Percentiles rank a stretch among this genome's conserved stretches.
Evolutionary conservation across 2,113 vertebrate genomes (phyloP).

Genomic region (Aspiorhynchus laticeps): DNA sequence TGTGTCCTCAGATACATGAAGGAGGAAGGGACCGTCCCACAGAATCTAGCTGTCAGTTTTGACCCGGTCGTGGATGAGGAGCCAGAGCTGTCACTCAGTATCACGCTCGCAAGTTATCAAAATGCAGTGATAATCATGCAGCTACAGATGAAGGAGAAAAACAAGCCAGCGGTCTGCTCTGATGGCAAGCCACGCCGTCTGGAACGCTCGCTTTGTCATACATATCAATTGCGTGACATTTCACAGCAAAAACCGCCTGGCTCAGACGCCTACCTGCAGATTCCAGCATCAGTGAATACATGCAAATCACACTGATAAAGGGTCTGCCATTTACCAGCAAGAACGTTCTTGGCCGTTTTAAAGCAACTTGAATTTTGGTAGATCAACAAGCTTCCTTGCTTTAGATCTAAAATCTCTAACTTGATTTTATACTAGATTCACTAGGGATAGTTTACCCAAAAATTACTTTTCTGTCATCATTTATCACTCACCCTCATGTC

Average conservation of each 20-base stretch:
- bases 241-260: constrained; percentile 63
- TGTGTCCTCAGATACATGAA: constrained; percentile 45
- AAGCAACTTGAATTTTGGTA: not conserved
- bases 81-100: constrained; percentile 70
- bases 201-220: constrained; percentile 60
- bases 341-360: not conserved
- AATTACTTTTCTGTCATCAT: not conserved
- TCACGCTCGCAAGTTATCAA: constrained; percentile 66
- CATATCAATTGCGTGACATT: constrained; percentile 66
- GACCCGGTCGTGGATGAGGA: constrained; percentile 57
- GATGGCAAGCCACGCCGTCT: constrained; percentile 60
- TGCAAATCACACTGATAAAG: constrained; percentile 17
- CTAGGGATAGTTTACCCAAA: not conserved
- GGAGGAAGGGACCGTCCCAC: constrained; percentile 49
- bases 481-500: not conserved
- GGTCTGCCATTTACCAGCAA: constrained; percentile 2
- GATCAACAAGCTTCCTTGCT: not conserved
- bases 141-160: constrained; percentile 59
- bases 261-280: constrained; percentile 45
- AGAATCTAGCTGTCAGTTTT: constrained; percentile 63
- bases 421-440: not conserved
- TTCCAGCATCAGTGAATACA: constrained; percentile 25
- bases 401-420: not conserved
- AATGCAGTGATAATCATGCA: constrained; percentile 68
- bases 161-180: constrained; percentile 34